Percentiles rank a stretch among this genome's conserved stretches.
Conservation (phyloP, 2,113 vertebrate species). For the Pelecanus crispus region DNA sequence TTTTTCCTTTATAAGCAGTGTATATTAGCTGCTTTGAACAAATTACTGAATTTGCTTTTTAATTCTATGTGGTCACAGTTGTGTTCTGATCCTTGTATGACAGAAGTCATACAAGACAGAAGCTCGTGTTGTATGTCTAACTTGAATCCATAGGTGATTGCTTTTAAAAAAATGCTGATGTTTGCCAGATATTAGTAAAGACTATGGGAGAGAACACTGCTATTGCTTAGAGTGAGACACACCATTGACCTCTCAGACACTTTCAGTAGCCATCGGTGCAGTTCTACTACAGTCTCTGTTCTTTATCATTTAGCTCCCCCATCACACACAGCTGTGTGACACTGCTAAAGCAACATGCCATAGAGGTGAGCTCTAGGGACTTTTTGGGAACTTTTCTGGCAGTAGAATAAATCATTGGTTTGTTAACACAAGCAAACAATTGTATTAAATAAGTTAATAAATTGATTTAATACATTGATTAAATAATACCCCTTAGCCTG, state of each 20-base stretch:
- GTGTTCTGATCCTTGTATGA: not conserved
- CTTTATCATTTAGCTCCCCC: not conserved
- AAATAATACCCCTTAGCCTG: not conserved
- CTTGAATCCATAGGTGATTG: not conserved
- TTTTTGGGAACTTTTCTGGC: not conserved
- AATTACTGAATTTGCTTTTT: not conserved
- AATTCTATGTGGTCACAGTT: not conserved
- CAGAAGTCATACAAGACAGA: not conserved
- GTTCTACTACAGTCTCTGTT: not conserved
- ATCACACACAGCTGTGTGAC: not conserved
- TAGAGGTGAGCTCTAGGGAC: not conserved
- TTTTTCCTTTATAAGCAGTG: not conserved
- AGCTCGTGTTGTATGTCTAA: not conserved
- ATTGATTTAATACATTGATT: not conserved
- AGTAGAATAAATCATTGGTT: not conserved
- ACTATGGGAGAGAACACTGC: not conserved
- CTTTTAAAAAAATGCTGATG: not conserved
- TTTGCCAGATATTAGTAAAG: not conserved
- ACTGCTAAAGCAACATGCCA: not conserved
- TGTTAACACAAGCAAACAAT: not conserved
- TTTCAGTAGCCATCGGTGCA: not conserved
- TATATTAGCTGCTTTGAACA: not conserved
- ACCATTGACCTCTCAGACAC: not conserved
- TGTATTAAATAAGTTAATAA: not conserved
- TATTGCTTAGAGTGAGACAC: not conserved